Evolutionary conservation across 1,140 invertebrate species (phyloP).

Genomic region (Anastatus disparis): DNA sequence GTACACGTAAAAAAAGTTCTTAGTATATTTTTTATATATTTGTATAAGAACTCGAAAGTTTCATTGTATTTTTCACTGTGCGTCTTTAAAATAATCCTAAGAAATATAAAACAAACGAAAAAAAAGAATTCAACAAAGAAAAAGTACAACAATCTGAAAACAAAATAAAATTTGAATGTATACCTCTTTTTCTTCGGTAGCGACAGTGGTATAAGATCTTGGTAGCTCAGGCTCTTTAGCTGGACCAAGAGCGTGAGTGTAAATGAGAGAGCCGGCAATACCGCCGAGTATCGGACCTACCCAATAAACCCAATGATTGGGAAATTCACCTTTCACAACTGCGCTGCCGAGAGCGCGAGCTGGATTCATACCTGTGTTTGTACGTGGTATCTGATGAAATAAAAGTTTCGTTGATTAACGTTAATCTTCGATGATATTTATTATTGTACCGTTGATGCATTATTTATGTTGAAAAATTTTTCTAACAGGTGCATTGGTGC

Average conservation of each 20-base stretch:
- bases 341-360: conserved; percentile 87
- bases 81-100: too few relatives aligned
- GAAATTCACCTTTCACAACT: conserved; percentile 79
- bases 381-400: conserved; percentile 73
- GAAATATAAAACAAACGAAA: too few relatives aligned
- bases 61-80: background rate
- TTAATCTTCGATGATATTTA: too few relatives aligned
- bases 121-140: background rate
- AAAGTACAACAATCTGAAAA: background rate
- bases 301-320: conserved; percentile 92
- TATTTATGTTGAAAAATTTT: too few relatives aligned
- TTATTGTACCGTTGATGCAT: too few relatives aligned
- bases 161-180: background rate
- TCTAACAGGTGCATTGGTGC: too few relatives aligned
- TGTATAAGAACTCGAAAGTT: too few relatives aligned
- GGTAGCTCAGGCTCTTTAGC: conserved; percentile 64
- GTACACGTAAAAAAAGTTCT: too few relatives aligned
- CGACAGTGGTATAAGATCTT: conserved; percentile 70
- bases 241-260: conserved; percentile 77
- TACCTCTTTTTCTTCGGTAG: conserved; percentile 77
- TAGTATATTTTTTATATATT: too few relatives aligned
- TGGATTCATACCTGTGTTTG: conserved; percentile 91
- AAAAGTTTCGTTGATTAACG: background rate
- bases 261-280: conserved; percentile 79
- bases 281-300: conserved; percentile 85